Evolutionary conservation across 2,797 vertebrate species (phyloP), one percentile per base, ranked within the genome.

Genomic region (Tokudaia muenninki): DNA sequence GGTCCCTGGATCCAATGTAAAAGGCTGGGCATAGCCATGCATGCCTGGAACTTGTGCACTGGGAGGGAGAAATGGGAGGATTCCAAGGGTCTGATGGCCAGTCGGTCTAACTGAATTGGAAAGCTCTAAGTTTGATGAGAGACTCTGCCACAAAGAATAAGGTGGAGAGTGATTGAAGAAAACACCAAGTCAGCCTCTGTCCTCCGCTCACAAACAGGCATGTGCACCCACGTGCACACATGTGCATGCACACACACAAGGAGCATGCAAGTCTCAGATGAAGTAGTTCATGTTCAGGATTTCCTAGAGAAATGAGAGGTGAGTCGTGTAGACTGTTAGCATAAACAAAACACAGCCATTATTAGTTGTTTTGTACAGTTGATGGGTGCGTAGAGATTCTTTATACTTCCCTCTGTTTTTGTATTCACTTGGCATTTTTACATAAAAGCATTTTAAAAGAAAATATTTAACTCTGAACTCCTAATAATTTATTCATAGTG

Each of bases 391-490:
- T 47, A 44, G 61, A 9, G 1, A 59, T 63, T 94, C 37, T 75
- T 78, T 24, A 24, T 57, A n/a, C 21, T 83, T 6, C 83, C 55
- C 17, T 88, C 34, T 81, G 29, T 17, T 63, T 94, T 75, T 92
- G 31, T 52, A 41, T 50, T 77, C 90, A 55, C 67, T 77, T 93
- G 52, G 93, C 52, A 57, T 81, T 84, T 95, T 92, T 65, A 19
- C 37, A 83, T 52, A 50, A 86, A 81, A 93, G 57, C 16, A 24
- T 59, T 97, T 94, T 50, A 6, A 67, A 87, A 55, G 2, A 14
- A 75, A 82, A 65, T 41, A 89, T 91, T 90, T 89, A 91, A 93
- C 55, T 22, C 44, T 44, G 21, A 86, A 77, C 41, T 37, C 9
- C n/a, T 61, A 90, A 34, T 57, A 47, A 47, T 52, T 95, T 94